Evolutionary conservation across 1,140 invertebrate species (phyloP).

Genomic region (Pseudobourletiella spinata): DNA sequence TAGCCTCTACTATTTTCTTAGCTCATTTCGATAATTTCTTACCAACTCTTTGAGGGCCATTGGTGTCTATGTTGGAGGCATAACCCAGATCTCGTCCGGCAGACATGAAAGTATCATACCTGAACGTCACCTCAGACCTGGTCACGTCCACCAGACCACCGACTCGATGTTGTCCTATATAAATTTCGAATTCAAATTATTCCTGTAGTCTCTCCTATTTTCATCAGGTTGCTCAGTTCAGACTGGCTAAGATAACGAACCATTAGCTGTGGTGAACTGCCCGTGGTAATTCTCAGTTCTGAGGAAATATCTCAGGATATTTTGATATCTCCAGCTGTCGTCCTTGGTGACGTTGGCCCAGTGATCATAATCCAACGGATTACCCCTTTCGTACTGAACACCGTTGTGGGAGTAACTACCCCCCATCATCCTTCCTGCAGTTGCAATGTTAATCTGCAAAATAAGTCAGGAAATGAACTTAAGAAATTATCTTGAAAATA

Average conservation of each 20-base stretch:
- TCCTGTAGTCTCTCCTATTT: no score
- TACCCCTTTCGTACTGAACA: conserved; percentile 12
- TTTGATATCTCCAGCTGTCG: conserved; percentile 54
- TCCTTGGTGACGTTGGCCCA: conserved; percentile 56
- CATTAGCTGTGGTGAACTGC: background rate
- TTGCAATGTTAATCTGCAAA: background rate
- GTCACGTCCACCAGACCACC: background rate
- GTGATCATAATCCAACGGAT: conserved; percentile 61
- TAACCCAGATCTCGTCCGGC: conserved; percentile 8
- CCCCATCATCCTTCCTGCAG: conserved; percentile 4
- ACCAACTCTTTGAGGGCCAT: conserved; percentile 7
- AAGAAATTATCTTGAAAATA: no score
- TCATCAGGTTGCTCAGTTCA: background rate
- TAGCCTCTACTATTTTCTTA: background rate
- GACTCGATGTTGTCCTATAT: background rate
- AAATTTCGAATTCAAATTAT: no score
- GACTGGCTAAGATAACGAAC: background rate
- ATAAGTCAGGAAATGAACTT: no score
- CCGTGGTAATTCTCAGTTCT: conserved; percentile 42
- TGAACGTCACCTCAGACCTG: background rate
- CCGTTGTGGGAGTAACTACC: background rate
- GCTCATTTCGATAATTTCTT: background rate
- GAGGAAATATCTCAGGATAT: conserved; percentile 47
- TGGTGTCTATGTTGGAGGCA: conserved; percentile 1
- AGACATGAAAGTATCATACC: background rate